Evolutionary conservation across 2,113 vertebrate species (phyloP).

Genomic region (Mesoclemmys tuberculata): DNA sequence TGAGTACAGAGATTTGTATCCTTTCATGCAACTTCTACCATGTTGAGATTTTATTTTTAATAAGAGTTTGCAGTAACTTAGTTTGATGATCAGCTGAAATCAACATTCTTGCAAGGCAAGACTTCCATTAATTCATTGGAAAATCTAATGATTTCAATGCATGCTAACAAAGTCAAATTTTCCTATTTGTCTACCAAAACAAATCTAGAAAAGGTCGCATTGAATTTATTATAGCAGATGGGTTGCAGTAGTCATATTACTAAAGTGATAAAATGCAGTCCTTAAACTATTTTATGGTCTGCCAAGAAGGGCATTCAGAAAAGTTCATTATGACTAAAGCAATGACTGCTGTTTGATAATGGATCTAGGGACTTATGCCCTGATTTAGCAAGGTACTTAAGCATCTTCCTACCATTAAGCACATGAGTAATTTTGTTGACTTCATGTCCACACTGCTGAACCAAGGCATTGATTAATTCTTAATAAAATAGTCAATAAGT

Average conservation of each 20-base stretch:
- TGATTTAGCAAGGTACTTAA: not conserved
- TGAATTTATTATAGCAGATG: conserved; percentile 14
- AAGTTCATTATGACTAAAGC: not conserved
- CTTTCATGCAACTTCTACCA: not conserved
- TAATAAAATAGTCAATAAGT: not conserved
- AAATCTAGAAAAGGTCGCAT: conserved; percentile 38
- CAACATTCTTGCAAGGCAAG: not conserved
- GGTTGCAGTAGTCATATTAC: conserved; percentile 9
- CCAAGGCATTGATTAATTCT: not conserved
- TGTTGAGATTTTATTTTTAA: conserved; percentile 45
- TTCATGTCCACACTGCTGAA: not conserved
- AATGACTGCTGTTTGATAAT: not conserved
- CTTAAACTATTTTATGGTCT: conserved; percentile 22
- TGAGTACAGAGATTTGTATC: not conserved
- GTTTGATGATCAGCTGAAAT: conserved; percentile 58
- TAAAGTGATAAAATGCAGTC: not conserved
- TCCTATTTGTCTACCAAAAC: conserved; percentile 36
- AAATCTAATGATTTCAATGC: conserved; percentile 23
- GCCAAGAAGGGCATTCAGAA: not conserved
- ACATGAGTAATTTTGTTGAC: not conserved
- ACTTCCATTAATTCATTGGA: conserved; percentile 35
- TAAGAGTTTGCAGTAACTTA: conserved; percentile 29
- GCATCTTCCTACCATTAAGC: not conserved
- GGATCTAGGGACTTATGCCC: not conserved
- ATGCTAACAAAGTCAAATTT: conserved; percentile 47